Conservation (phyloP, 2,888 invertebrate genomes). For the Aproaerema taeniolella region DNA sequence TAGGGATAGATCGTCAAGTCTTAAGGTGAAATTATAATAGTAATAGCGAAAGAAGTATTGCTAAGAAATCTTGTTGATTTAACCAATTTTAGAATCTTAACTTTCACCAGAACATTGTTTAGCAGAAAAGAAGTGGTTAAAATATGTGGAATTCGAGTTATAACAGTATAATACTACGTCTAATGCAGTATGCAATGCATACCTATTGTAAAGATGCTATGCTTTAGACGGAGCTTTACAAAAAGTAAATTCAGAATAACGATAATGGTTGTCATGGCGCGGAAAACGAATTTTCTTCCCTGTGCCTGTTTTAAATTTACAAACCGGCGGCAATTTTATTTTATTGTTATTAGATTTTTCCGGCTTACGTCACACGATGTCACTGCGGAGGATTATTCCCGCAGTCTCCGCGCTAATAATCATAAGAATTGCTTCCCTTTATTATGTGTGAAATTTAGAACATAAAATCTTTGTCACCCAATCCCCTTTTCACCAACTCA, state of each 20-base stretch:
- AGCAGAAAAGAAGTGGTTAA: no score
- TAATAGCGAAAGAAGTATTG: constrained; percentile 68
- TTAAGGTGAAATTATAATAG: constrained; percentile 72
- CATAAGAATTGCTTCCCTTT: constrained; percentile 75
- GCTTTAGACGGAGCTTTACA: no score
- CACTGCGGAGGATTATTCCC: constrained; percentile 72
- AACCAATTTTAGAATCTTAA: constrained; percentile 44
- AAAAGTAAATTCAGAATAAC: constrained; percentile 70
- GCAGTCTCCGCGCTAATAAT: constrained; percentile 73
- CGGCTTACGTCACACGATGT: constrained; percentile 74
- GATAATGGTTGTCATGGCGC: constrained; percentile 68
- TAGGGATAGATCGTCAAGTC: constrained; percentile 41
- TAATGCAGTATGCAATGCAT: no score
- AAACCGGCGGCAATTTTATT: constrained; percentile 75
- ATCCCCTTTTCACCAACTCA: constrained; percentile 30
- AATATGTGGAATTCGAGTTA: no score
- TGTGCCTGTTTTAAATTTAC: constrained; percentile 68
- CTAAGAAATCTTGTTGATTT: constrained; percentile 64
- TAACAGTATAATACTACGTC: no score
- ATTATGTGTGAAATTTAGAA: constrained; percentile 75
- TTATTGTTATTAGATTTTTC: constrained; percentile 78
- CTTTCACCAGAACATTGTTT: constrained; percentile 23
- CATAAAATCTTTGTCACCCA: constrained; percentile 49
- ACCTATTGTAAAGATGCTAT: no score
- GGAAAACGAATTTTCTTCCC: constrained; percentile 72